Percentiles rank a stretch among this genome's conserved stretches.
Conservation (phyloP, 2,888 invertebrate species). For the Perizoma affinitatum region DNA sequence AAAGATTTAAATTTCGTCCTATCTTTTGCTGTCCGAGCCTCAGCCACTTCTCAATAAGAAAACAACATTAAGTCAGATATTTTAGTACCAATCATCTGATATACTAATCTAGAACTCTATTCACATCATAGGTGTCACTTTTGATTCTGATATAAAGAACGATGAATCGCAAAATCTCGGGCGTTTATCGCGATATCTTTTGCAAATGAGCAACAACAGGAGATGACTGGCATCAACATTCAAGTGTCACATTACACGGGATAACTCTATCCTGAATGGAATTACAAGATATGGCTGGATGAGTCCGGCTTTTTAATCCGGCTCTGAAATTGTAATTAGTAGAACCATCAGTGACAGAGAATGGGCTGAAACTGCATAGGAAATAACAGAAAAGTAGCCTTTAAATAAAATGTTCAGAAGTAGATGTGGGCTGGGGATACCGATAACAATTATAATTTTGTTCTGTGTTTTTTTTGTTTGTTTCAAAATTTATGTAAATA, state of each 20-base stretch:
- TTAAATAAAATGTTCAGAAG: no score
- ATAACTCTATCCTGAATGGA: slow-evolving; percentile 49
- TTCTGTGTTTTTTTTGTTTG: no score
- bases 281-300: slow-evolving; percentile 1
- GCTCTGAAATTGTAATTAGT: not conserved
- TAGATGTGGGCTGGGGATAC: no score
- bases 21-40: no score
- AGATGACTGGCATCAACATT: slow-evolving; percentile 57
- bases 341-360: no score
- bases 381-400: no score
- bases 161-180: slow-evolving; percentile 15
- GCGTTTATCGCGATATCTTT: slow-evolving; percentile 42
- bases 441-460: no score
- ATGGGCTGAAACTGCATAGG: no score
- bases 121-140: slow-evolving; percentile 5
- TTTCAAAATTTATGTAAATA: no score
- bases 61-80: not conserved
- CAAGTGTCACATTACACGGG: slow-evolving; percentile 55
- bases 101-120: slow-evolving; percentile 2
- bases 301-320: slow-evolving; percentile 7
- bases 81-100: not conserved
- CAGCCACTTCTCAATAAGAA: no score
- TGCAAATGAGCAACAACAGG: slow-evolving; percentile 58
- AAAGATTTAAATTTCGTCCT: no score
- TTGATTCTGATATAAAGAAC: slow-evolving; percentile 2